Evolutionary conservation across 2,888 invertebrate species (phyloP), one percentile per base, ranked within the genome.

Genomic region (Ichneumon xanthorius): DNA sequence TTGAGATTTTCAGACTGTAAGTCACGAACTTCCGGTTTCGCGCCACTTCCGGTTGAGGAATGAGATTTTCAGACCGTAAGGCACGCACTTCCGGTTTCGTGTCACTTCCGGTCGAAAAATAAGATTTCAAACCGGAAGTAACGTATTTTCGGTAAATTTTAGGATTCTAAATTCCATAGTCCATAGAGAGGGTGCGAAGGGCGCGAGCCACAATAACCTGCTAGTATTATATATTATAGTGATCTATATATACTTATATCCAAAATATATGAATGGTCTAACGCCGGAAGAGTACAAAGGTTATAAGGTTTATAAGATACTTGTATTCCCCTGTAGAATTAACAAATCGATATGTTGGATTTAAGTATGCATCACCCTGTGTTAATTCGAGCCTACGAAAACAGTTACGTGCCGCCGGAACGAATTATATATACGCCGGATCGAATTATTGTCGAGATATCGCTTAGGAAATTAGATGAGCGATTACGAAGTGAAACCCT

Each of bases 401-500:
- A 45, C 5, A 48, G 73, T 73, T 61, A 61, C 73, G 61, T 61
- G 45, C 14, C 26, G 58, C 73, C 58, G 63, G 58, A 37, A 58
- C 71, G 82, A 68, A 30, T 82, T 26, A 55, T 71, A n/a, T n/a
- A n/a, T n/a, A n/a, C 26, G 58, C 73, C 58, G 63, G 58, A 37
- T 50, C 71, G 82, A 68, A 30, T 82, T 26, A 55, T 71, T 75
- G 45, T 48, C 37, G 70, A 78, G 73, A 65, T 70, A 72, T 61
- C 77, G 82, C 22, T 72, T 68, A 68, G 71, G 30, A 80, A 91
- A 92, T 87, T 82, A 88, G 87, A 89, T 86, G 86, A 89, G 63
- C 55, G 85, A 89, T 87, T 88, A 89, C 89, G 78, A 83, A 89
- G 87, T 85, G 91, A 91, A 92, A 91, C 22, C 90, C 92, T 84